Base-by-base conservation (phyloP, 2,888 invertebrate species). In the Spatulosminthurus flaviceps region DNA sequence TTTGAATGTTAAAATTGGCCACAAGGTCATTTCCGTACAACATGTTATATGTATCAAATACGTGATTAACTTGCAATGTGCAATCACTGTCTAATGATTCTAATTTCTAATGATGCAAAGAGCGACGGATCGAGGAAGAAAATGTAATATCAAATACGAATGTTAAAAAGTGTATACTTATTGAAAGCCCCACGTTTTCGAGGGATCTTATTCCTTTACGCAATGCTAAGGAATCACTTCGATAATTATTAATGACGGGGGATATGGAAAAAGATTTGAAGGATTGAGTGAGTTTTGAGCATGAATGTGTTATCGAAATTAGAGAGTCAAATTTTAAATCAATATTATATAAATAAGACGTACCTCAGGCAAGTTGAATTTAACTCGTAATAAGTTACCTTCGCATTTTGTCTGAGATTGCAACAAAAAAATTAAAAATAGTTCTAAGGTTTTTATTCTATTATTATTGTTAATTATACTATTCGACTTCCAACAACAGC, bases 401-500 rank as follows among this genome's bases (percentile, higher is more conserved):
- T 72, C 43, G 43, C n/a, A 71, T 29, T 28, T 60, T 29, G 74
- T 74, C 74, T 74, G 74, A 74, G 74, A 74, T 51, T 74, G 74
- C 74, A 74, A 74, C 74, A 43, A 74, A 74, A 74, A 60, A 74
- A 74, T 24, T 29, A 21, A 28, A 26, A 19, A 34, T 71, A 64
- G 61, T 19, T 74, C 2, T 74, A 61, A 28, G 51, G 51, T 72
- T 72, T 72, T 72, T 72, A 64, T 72, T 72, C 42, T 72, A 72
- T 41, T n/a, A n/a, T 69, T 60, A 72, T 41, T n/a, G 51, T 19
- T 9, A 51, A 13, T 51, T 2, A 51, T 11, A 13, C 51, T 19
- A 51, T 5, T 51, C 51, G 51, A 51, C 16, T 51, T 51, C 51
- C 51, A 9, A 51, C 51, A 51, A 51, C 16, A 51, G 51, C 16